Percentiles rank a stretch among this genome's conserved stretches.
These are phyloP conservation scores for Caenorhabditis brenneri DNA, from an alignment of 1,140 invertebrate species.

Conservation along the genomic window DNA sequence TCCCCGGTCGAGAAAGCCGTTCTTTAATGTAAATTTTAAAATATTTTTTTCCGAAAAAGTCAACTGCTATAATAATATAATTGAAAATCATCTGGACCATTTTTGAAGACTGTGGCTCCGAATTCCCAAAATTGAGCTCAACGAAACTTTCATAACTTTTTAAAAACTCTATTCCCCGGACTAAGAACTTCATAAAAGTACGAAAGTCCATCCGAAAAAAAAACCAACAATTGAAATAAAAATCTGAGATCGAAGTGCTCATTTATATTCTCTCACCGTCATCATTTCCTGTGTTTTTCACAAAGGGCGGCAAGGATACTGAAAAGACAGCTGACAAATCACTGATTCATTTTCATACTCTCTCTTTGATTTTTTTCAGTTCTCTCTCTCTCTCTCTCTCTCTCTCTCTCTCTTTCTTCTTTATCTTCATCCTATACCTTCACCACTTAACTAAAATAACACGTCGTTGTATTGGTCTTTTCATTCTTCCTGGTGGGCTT, in stretches of 20 bases:
- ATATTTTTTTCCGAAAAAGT: not conserved
- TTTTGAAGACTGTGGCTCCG: too few species aligned
- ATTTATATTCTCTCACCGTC: not conserved
- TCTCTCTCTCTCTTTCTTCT: not conserved
- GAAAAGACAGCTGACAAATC: not conserved
- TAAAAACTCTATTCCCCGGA: not conserved
- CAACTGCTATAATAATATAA: not conserved
- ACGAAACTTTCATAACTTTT: not conserved
- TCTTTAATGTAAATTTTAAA: not conserved
- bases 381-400: slow-evolving; percentile 28
- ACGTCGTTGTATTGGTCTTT: not conserved
- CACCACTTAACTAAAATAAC: slow-evolving; percentile 30
- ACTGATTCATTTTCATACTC: not conserved
- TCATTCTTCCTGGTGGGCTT: not conserved
- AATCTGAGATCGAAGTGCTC: not conserved
- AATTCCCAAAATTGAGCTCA: too few species aligned
- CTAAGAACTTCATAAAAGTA: not conserved
- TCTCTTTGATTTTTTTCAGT: not conserved
- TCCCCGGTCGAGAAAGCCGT: too few species aligned
- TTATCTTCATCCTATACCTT: not conserved
- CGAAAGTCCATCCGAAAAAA: not conserved
- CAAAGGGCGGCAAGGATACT: not conserved
- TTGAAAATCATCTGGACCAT: too few species aligned
- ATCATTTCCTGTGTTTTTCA: not conserved
- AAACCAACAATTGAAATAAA: too few species aligned